A percentile compares a stretch with the other conserved stretches of the same genome.
Evolutionary conservation across 2,888 invertebrate species (phyloP).

Genomic region (Stenoptilia bipunctidactyla): DNA sequence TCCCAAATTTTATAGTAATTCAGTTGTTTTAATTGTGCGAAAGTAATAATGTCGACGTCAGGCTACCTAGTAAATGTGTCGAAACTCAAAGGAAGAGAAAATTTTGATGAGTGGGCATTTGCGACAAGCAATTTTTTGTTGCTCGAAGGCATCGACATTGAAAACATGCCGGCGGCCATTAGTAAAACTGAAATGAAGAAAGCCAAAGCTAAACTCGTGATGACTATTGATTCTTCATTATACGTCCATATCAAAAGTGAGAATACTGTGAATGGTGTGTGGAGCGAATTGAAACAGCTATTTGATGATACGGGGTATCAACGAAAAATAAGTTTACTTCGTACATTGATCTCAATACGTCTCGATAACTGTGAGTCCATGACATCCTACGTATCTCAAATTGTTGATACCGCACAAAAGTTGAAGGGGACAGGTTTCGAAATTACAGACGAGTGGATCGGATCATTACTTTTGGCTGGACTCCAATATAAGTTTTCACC

Average conservation of each 20-base stretch:
- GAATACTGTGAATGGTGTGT: not conserved
- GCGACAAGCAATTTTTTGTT: too few species aligned
- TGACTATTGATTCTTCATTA: not conserved
- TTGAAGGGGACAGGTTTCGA: slow-evolving; percentile 3
- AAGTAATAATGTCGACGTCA: too few species aligned
- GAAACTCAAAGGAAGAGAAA: too few species aligned
- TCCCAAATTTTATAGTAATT: too few species aligned
- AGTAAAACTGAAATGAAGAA: too few species aligned
- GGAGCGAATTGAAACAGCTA: not conserved
- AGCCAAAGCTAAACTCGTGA: too few species aligned
- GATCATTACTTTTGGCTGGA: slow-evolving; percentile 15
- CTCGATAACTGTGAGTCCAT: slow-evolving; percentile 5
- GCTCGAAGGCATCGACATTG: too few species aligned
- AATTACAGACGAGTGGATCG: slow-evolving; percentile 6
- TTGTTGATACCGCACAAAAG: slow-evolving; percentile 6
- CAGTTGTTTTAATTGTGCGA: too few species aligned
- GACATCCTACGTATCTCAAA: slow-evolving; percentile 7
- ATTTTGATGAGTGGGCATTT: too few species aligned
- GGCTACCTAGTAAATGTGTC: too few species aligned
- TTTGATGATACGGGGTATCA: slow-evolving; percentile 4
- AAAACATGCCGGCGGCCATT: too few species aligned
- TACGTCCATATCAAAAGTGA: not conserved
- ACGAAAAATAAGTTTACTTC: slow-evolving; percentile 5
- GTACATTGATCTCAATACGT: slow-evolving; percentile 7
- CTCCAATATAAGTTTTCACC: slow-evolving; percentile 15